phyloP scores from a whole-genome alignment of 1,140 invertebrate species.

The Subanguina moxae region DNA sequence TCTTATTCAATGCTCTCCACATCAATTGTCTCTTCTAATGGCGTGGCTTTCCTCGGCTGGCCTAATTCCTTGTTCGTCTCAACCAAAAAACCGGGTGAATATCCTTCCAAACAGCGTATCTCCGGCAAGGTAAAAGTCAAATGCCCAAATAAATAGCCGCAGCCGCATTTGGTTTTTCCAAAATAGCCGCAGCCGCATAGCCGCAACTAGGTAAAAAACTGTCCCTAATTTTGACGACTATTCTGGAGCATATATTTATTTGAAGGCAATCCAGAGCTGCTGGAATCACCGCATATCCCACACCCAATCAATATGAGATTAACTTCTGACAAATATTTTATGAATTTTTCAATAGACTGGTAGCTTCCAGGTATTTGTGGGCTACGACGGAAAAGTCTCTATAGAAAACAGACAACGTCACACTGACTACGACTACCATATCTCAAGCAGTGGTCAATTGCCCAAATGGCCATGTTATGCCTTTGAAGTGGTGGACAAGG shows the following conservation, averaged over 20 bases:
- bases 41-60: constrained; percentile 51
- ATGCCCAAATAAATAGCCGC: too few relatives aligned
- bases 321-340: background rate
- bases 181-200: too few relatives aligned
- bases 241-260: constrained; percentile 44
- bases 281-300: constrained; percentile 22
- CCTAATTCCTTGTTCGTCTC: constrained; percentile 46
- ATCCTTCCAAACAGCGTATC: constrained; percentile 36
- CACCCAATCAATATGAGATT: constrained; percentile 27
- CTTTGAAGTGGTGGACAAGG: constrained; percentile 48
- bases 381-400: constrained; percentile 49
- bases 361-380: constrained; percentile 53
- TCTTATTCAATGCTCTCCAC: constrained; percentile 49
- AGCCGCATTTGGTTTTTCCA: too few relatives aligned
- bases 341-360: constrained; percentile 11
- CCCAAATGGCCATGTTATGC: constrained; percentile 35
- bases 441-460: constrained; percentile 28
- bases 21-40: constrained; percentile 34
- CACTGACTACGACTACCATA: constrained; percentile 19
- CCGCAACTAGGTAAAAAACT: too few relatives aligned
- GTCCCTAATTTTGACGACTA: too few relatives aligned
- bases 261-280: constrained; percentile 24
- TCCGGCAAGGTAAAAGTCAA: constrained; percentile 25
- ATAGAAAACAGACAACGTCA: constrained; percentile 42
- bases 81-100: constrained; percentile 17